Conservation (phyloP, 2,888 invertebrate species). For the Labia minor region DNA sequence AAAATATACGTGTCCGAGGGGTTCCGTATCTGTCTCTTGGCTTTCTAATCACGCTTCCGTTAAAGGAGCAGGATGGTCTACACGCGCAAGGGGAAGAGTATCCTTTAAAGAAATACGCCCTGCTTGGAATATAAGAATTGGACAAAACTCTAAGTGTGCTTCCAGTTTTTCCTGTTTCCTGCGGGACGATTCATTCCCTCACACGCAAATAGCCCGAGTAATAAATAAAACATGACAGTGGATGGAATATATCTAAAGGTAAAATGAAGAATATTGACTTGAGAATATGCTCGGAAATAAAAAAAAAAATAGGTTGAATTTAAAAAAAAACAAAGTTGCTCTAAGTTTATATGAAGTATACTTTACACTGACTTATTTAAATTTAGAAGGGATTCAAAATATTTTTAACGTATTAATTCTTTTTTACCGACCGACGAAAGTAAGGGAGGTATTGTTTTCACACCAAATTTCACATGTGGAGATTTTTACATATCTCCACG, state of each 20-base stretch:
- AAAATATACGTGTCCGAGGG: background rate
- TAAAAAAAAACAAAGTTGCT: too few relatives aligned
- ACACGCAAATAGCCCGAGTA: background rate
- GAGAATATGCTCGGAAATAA: background rate
- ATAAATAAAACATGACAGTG: background rate
- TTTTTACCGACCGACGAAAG: too few relatives aligned
- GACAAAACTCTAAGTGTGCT: background rate
- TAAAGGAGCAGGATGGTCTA: background rate
- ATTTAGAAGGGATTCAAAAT: too few relatives aligned
- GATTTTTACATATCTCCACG: too few relatives aligned
- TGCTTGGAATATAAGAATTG: conserved; percentile 13
- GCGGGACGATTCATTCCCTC: background rate
- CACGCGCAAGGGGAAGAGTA: too few relatives aligned
- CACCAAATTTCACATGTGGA: too few relatives aligned
- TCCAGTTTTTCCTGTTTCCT: background rate
- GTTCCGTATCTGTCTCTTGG: background rate
- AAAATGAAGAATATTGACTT: background rate
- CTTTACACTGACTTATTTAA: too few relatives aligned
- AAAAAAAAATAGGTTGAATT: too few relatives aligned
- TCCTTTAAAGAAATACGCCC: background rate
- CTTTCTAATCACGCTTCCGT: background rate
- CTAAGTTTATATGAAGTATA: too few relatives aligned
- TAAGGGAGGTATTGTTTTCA: too few relatives aligned
- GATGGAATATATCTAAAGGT: background rate
- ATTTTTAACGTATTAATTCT: too few relatives aligned